Evolutionary conservation across 2,797 vertebrate genomes (phyloP).

Genomic region (Vipera latastei): DNA sequence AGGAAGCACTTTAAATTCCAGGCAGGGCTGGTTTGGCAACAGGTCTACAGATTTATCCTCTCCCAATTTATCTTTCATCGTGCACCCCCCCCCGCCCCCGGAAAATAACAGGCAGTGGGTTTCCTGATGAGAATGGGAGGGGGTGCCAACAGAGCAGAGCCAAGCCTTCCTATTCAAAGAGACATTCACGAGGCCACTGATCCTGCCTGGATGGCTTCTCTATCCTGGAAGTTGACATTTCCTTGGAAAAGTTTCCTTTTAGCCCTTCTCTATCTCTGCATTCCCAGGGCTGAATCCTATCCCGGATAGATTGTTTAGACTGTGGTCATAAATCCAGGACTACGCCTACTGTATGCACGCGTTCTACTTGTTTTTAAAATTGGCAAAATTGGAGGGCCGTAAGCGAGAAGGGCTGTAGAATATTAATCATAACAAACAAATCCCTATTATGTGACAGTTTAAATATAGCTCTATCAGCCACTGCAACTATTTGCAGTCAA

Average conservation of each 20-base stretch:
- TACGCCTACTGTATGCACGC: not conserved
- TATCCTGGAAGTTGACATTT: not conserved
- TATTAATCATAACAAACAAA: not conserved
- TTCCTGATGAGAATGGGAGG: not conserved
- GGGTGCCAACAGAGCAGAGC: not conserved
- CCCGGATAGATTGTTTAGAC: not conserved
- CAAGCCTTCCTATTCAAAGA: not conserved
- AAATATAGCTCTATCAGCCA: not conserved
- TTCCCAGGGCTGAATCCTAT: not conserved
- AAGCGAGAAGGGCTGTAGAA: not conserved
- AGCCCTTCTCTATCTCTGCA: not conserved
- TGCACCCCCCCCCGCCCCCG: not conserved
- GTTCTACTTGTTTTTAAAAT: not conserved
- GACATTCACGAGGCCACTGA: not conserved
- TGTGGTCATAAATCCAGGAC: not conserved
- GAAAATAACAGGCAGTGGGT: not conserved
- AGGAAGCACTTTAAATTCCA: not conserved
- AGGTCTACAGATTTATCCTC: not conserved
- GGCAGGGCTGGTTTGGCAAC: not conserved
- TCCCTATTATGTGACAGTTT: not conserved
- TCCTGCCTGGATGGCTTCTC: not conserved
- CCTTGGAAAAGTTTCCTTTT: not conserved
- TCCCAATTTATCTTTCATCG: conserved; percentile 3
- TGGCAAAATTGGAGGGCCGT: not conserved
- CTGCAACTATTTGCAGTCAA: not conserved